These are phyloP conservation scores for Empis livida DNA, from an alignment of 2,888 invertebrate species.

Conservation along the genomic window DNA sequence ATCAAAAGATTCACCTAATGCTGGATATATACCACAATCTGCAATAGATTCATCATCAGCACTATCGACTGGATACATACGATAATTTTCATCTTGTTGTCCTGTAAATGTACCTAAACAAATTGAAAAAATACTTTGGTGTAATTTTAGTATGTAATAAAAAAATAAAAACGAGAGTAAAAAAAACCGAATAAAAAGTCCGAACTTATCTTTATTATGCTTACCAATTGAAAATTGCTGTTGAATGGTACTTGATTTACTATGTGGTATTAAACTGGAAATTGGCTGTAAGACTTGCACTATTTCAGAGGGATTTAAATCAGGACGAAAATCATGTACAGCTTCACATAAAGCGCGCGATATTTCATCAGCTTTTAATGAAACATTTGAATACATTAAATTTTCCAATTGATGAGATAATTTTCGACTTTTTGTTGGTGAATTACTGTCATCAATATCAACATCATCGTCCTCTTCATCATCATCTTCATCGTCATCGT, in stretches of 20 bases:
- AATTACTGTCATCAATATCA: conserved; percentile 16
- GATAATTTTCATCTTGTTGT: conserved; percentile 21
- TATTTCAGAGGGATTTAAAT: conserved; percentile 28
- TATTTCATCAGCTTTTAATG: conserved; percentile 26
- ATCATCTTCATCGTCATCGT: conserved; percentile 16
- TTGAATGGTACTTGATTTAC: conserved; percentile 22
- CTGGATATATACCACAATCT: conserved; percentile 27
- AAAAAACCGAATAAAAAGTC: not conserved
- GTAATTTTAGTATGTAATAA: not conserved
- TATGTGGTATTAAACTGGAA: conserved; percentile 19
- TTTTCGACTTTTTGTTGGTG: conserved; percentile 23
- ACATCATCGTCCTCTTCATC: conserved; percentile 15
- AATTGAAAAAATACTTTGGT: conserved; percentile 3
- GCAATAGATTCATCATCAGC: conserved; percentile 18
- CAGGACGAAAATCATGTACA: conserved; percentile 28
- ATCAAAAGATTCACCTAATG: conserved; percentile 26
- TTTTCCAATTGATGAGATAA: conserved; percentile 28
- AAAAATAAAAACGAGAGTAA: conserved; percentile 2
- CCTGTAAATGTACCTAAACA: conserved; percentile 15
- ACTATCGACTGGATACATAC: conserved; percentile 20
- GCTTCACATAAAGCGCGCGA: conserved; percentile 27
- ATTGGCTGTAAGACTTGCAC: conserved; percentile 31
- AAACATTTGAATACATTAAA: conserved; percentile 25
- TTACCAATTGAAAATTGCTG: conserved; percentile 23
- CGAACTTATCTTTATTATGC: conserved; percentile 6